Percentiles rank a stretch among this genome's conserved stretches.
Evolutionary conservation across 2,888 invertebrate species (phyloP).

Genomic region (Drosophila tripunctata): DNA sequence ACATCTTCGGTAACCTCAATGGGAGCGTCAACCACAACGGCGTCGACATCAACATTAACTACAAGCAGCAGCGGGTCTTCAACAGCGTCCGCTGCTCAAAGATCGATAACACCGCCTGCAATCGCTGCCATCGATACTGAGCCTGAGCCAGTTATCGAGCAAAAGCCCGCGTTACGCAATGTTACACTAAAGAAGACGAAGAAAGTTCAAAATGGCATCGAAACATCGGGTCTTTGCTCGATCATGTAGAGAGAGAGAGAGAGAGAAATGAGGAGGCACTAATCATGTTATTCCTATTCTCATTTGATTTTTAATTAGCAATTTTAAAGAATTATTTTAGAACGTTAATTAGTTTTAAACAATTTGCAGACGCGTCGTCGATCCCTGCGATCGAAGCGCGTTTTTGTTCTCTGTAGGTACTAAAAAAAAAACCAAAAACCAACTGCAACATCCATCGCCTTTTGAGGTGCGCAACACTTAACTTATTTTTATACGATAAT

Average conservation of each 20-base stretch:
- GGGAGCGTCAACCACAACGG: slow-evolving; percentile 15
- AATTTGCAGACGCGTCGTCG: slow-evolving; percentile 50
- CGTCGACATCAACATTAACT: slow-evolving; percentile 37
- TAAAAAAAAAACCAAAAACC: slow-evolving; percentile 10
- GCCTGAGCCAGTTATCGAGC: slow-evolving; percentile 83
- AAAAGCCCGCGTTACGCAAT: slow-evolving; percentile 88
- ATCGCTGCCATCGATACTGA: slow-evolving; percentile 51
- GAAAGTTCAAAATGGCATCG: slow-evolving; percentile 89
- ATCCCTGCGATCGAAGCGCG: slow-evolving; percentile 31
- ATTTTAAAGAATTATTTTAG: slow-evolving; percentile 64
- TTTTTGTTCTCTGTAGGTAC: slow-evolving; percentile 58
- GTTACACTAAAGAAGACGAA: slow-evolving; percentile 89
- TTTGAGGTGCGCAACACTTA: slow-evolving; percentile 40
- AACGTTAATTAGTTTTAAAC: slow-evolving; percentile 74
- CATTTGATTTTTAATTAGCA: slow-evolving; percentile 54
- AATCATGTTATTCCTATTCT: slow-evolving; percentile 62
- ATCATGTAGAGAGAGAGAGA: slow-evolving; percentile 94
- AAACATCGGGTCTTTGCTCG: slow-evolving; percentile 93
- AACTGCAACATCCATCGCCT: slow-evolving; percentile 14
- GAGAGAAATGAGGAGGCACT: slow-evolving; percentile 7
- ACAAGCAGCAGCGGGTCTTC: slow-evolving; percentile 30
- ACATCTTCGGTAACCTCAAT: slow-evolving; percentile 28
- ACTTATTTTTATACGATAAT: slow-evolving; percentile 60
- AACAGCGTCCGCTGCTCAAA: slow-evolving; percentile 27
- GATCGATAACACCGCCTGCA: slow-evolving; percentile 53